Conservation (phyloP, 2,888 invertebrate species). For the Eudemis profundana region DNA sequence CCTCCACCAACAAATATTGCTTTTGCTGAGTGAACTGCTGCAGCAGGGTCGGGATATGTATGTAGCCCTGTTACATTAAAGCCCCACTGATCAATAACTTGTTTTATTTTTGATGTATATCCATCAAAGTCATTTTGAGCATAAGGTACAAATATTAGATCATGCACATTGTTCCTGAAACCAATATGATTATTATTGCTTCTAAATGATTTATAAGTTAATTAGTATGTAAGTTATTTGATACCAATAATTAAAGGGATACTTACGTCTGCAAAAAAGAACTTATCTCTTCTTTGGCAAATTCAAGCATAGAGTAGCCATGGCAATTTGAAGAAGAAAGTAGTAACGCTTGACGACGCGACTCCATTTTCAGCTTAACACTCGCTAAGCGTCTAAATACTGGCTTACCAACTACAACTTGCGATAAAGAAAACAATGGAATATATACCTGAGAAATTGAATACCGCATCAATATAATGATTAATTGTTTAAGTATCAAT, state of each 20-base stretch:
- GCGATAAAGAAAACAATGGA: conserved; percentile 37
- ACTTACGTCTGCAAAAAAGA: conserved; percentile 86
- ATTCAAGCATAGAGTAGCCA: conserved; percentile 88
- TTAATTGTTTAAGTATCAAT: conserved; percentile 30
- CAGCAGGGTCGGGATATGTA: conserved; percentile 80
- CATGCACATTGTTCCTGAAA: conserved; percentile 87
- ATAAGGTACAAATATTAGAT: conserved; percentile 90
- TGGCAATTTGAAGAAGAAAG: conserved; percentile 89
- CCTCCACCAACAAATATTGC: conserved; percentile 93
- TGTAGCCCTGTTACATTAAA: conserved; percentile 88
- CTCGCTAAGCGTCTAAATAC: conserved; percentile 14
- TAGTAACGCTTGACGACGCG: conserved; percentile 84
- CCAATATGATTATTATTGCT: conserved; percentile 1
- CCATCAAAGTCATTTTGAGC: conserved; percentile 88
- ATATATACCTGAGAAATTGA: conserved; percentile 24
- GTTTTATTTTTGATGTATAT: conserved; percentile 86
- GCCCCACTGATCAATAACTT: conserved; percentile 87
- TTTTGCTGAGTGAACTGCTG: conserved; percentile 86
- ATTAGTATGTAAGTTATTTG: background rate
- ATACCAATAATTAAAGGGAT: conserved; percentile 36
- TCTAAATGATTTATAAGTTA: too few relatives aligned
- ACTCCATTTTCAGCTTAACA: conserved; percentile 49
- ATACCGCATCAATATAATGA: conserved; percentile 45
- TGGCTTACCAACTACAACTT: conserved; percentile 20
- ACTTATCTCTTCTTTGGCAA: conserved; percentile 87